A percentile compares a stretch with the other conserved stretches of the same genome.
Conservation (phyloP, 2,888 invertebrate species). For the Eulithis prunata region DNA sequence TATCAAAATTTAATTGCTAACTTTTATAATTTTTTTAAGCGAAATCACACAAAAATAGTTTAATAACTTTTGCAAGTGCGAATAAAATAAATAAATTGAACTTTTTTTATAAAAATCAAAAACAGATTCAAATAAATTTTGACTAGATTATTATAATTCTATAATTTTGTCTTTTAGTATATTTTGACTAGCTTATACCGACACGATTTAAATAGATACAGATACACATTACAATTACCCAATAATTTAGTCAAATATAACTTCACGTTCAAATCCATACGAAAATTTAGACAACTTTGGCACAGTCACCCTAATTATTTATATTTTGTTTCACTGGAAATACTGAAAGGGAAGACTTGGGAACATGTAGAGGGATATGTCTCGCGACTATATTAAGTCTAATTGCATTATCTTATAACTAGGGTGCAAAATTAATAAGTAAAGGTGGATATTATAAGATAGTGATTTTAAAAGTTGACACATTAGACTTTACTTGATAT, state of each 20-base stretch:
- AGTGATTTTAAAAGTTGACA: conserved; percentile 47
- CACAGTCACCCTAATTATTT: conserved; percentile 69
- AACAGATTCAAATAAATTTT: conserved; percentile 73
- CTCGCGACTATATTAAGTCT: conserved; percentile 63
- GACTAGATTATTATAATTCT: conserved; percentile 72
- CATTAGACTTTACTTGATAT: conserved; percentile 37
- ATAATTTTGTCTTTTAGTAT: conserved; percentile 65
- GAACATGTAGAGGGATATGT: conserved; percentile 74
- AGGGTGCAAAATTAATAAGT: conserved; percentile 78
- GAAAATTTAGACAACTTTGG: conserved; percentile 71
- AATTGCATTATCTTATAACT: conserved; percentile 70
- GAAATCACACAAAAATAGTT: conserved; percentile 68
- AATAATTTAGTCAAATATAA: conserved; percentile 56
- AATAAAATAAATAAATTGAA: conserved; percentile 58
- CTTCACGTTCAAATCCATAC: conserved; percentile 56
- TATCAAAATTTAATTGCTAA: conserved; percentile 81
- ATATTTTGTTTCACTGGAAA: conserved; percentile 61
- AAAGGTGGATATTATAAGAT: conserved; percentile 63
- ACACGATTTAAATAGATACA: conserved; percentile 52
- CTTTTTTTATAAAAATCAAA: conserved; percentile 51
- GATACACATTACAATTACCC: conserved; percentile 43
- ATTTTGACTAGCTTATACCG: conserved; percentile 76
- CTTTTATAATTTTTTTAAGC: conserved; percentile 65
- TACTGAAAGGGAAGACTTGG: conserved; percentile 79
- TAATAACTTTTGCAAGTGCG: conserved; percentile 56